Evolutionary conservation across 2,888 invertebrate genomes (phyloP), one percentile per base, ranked within the genome.

Genomic region (Dione vanillae): DNA sequence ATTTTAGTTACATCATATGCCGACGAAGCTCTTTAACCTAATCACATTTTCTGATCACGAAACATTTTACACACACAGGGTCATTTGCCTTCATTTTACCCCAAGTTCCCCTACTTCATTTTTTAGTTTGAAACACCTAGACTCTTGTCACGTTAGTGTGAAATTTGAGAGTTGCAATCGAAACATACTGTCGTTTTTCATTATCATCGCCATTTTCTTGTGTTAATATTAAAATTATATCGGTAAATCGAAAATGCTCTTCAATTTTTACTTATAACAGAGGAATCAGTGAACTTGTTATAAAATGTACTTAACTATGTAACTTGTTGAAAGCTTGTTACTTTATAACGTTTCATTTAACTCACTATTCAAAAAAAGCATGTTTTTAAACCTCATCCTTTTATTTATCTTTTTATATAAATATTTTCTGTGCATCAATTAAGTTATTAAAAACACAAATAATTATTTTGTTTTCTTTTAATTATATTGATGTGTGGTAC

Each of bases 401-500:
- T n/a, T 54, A 8, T 27, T 27, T 52, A 12, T 27, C 51, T 51
- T 19, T 14, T 12, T 14, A 27, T 27, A 20, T 10, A 14, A n/a
- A 14, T n/a, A 14, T 12, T 14, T 14, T n/a, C n/a, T 11, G 14
- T 52, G 2, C 9, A 35, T 54, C 2, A 54, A n/a, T 54, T 37
- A 27, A 27, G 27, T 47, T 47, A 47, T 37, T 35, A 35, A 9
- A 8, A 3, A 35, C n/a, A n/a, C n/a, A 16, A 37, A 54, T 54
- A 54, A 37, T 37, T 54, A 54, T 27, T n/a, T n/a, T 43, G 41
- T 59, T 35, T 9, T 14, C 27, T n/a, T 35, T 54, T 54, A 54
- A 14, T 61, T 27, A 45, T 27, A 61, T 61, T 27, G 41, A 43
- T 14, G 43, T 61, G 20, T 61, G 59, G 59, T 78, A 84, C 37